Evolutionary conservation across 2,888 invertebrate species (phyloP).

Genomic region (Lydus trimaculatus): DNA sequence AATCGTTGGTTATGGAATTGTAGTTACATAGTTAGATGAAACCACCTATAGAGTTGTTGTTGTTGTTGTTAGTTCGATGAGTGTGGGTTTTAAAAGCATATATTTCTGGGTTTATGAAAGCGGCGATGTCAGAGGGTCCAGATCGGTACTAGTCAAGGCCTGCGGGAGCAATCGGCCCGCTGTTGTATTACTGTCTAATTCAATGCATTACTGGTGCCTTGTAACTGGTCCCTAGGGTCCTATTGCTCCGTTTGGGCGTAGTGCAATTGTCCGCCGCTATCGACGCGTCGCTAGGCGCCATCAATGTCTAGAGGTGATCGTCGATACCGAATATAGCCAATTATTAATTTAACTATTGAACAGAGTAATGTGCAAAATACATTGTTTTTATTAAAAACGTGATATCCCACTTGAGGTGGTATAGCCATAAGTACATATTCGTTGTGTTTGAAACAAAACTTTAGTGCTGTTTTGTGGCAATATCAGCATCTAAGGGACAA

Average conservation of each 20-base stretch:
- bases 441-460: conserved; percentile 57
- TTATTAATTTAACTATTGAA: conserved; percentile 11
- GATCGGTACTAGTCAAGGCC: conserved; percentile 36
- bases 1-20: not conserved
- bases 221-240: conserved; percentile 60
- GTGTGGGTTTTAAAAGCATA: conserved; percentile 30
- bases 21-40: not conserved
- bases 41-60: not conserved
- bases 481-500: conserved; percentile 56
- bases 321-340: conserved; percentile 10
- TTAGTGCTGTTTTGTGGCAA: conserved; percentile 59
- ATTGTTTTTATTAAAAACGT: conserved; percentile 38
- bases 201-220: conserved; percentile 65
- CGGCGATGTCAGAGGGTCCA: conserved; percentile 34
- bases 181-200: conserved; percentile 67
- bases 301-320: conserved; percentile 39
- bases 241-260: conserved; percentile 57
- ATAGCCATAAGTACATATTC: conserved; percentile 54
- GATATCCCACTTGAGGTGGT: conserved; percentile 48
- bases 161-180: conserved; percentile 51
- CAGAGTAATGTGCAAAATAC: conserved; percentile 24
- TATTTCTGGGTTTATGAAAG: conserved; percentile 37
- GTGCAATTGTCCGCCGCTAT: conserved; percentile 56
- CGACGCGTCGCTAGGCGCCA: conserved; percentile 53
- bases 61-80: conserved; percentile 19